Evolutionary conservation across 1,140 invertebrate species (phyloP).

Genomic region (Ostrea edulis): DNA sequence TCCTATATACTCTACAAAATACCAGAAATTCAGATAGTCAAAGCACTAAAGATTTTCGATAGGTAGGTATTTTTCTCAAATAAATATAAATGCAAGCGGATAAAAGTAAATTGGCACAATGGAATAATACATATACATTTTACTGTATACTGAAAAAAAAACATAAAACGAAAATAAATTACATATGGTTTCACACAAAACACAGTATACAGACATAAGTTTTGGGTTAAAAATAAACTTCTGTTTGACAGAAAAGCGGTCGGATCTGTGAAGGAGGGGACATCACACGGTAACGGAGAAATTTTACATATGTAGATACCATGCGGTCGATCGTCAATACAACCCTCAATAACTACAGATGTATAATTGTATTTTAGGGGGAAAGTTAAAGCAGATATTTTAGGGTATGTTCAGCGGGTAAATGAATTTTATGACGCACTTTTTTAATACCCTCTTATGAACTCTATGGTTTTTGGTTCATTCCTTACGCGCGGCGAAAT

Average conservation of each 20-base stretch:
- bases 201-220: background rate
- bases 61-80: background rate
- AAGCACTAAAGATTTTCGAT: background rate
- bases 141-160: background rate
- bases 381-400: background rate
- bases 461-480: background rate
- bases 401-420: background rate
- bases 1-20: background rate
- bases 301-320: background rate
- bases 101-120: background rate
- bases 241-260: background rate
- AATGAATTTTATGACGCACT: background rate
- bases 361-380: background rate
- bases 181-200: constrained; percentile 3
- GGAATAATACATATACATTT: constrained; percentile 30
- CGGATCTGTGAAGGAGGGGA: background rate
- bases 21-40: background rate
- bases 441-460: background rate
- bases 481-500: background rate
- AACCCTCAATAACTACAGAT: background rate
- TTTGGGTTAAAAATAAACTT: no score
- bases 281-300: background rate
- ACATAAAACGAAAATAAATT: background rate
- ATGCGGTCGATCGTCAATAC: background rate
- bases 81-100: constrained; percentile 9